These are phyloP conservation scores for Apostichopus japonicus DNA, from an alignment of 35 echinoderm and acorn worm species.

Conservation along the genomic window DNA sequence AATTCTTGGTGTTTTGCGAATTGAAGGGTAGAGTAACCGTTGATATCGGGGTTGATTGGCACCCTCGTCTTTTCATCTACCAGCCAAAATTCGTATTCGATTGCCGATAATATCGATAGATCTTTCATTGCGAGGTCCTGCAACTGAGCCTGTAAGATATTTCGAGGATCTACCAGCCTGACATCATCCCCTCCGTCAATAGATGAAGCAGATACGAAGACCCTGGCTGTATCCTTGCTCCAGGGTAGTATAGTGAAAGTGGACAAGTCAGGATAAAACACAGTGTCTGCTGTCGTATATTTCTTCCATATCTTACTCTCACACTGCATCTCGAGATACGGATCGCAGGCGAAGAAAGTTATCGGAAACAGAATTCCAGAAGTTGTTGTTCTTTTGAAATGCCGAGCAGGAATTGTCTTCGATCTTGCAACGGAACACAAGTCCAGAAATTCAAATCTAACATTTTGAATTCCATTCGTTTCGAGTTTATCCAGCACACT, in stretches of 20 bases:
- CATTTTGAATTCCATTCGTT: not conserved
- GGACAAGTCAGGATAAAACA: not conserved
- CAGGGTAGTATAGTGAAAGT: constrained; percentile 49
- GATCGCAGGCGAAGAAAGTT: not conserved
- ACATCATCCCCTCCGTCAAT: constrained; percentile 24
- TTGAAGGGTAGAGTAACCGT: constrained; percentile 47
- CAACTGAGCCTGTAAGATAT: constrained; percentile 62
- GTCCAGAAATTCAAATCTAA: constrained; percentile 50
- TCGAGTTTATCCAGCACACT: not conserved
- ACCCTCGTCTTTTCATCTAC: constrained; percentile 59
- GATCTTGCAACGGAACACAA: constrained; percentile 37
- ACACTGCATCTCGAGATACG: not conserved
- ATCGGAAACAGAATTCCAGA: not conserved
- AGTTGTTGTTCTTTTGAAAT: not conserved
- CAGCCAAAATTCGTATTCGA: constrained; percentile 69
- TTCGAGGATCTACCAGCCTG: constrained; percentile 31
- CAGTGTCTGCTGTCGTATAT: not conserved
- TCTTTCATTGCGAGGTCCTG: constrained; percentile 48
- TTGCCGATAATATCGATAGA: constrained; percentile 7
- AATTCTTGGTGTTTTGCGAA: constrained; percentile 37
- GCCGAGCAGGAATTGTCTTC: constrained; percentile 42
- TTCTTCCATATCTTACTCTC: not conserved
- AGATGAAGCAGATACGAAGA: constrained; percentile 50
- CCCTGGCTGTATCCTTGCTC: constrained; percentile 58
- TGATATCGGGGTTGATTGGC: constrained; percentile 57